These are phyloP conservation scores for Cryptoblepharus egeriae DNA, from an alignment of 2,797 vertebrate genomes.

Conservation along the genomic window DNA sequence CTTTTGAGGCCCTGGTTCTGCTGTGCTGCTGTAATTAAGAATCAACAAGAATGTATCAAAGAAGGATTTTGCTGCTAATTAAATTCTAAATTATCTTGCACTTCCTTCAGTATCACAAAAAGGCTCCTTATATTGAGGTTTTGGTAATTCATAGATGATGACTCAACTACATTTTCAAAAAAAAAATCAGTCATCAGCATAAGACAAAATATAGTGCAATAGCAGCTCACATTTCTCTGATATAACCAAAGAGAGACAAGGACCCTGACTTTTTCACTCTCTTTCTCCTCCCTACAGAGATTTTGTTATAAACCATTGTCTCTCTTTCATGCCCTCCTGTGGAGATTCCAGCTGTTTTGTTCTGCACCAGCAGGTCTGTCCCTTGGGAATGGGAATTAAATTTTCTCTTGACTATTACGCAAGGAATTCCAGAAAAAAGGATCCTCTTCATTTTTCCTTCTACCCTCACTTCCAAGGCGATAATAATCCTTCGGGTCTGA, in stretches of 20 bases:
- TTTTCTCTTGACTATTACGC: slow-evolving; percentile 42
- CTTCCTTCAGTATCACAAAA: not conserved
- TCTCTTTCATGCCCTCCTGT: slow-evolving; percentile 23
- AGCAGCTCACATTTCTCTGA: too few species aligned
- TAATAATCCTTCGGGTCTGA: slow-evolving; percentile 27
- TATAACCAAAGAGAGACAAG: too few species aligned
- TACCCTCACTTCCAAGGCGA: not conserved
- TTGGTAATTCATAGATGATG: not conserved
- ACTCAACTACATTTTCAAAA: not conserved
- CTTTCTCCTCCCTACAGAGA: not conserved
- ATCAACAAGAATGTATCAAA: not conserved
- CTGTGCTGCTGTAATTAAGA: not conserved
- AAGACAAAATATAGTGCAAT: not conserved
- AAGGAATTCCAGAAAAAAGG: slow-evolving; percentile 39
- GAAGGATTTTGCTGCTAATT: too few species aligned
- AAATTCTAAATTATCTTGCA: slow-evolving; percentile 1
- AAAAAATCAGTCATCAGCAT: not conserved
- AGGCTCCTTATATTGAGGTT: not conserved
- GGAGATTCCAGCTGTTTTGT: slow-evolving; percentile 20
- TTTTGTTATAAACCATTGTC: not conserved
- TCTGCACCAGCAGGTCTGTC: slow-evolving; percentile 29
- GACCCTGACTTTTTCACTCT: not conserved
- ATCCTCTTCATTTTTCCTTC: slow-evolving; percentile 10
- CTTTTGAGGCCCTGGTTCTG: not conserved
- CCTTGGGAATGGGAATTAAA: slow-evolving; percentile 48